Conservation (phyloP, 2,797 vertebrate species). For the Betta splendens region DNA sequence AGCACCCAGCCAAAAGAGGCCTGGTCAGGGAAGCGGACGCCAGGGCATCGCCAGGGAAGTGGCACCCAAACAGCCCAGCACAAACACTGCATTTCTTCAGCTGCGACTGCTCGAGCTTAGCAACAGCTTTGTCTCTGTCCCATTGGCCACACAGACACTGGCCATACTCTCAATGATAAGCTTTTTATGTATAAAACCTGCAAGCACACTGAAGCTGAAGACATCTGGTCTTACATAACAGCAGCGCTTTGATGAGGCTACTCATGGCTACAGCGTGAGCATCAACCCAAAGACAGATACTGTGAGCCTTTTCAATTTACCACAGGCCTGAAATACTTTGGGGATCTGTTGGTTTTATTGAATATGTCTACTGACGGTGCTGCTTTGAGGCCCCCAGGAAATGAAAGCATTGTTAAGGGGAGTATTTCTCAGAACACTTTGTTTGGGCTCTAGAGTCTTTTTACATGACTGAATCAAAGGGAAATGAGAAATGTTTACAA, state of each 20-base stretch:
- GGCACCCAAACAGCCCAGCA: conserved; percentile 75
- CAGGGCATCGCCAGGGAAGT: conserved; percentile 67
- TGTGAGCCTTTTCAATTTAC: no score
- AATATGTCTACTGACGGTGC: conserved; percentile 49
- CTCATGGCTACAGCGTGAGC: no score
- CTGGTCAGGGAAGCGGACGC: conserved; percentile 49
- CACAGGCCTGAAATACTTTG: conserved; percentile 33
- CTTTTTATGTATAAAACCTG: conserved; percentile 84
- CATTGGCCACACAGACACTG: conserved; percentile 43
- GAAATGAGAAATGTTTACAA: conserved; percentile 5
- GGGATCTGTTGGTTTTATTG: conserved; percentile 65
- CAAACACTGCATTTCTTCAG: conserved; percentile 87
- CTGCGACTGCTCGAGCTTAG: conserved; percentile 87
- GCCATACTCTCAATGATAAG: conserved; percentile 78
- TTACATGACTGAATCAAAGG: conserved; percentile 4
- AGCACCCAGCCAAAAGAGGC: conserved; percentile 68
- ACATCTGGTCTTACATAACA: conserved; percentile 81
- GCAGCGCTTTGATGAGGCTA: conserved; percentile 49
- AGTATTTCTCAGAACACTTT: conserved; percentile 33
- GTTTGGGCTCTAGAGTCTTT: conserved; percentile 27
- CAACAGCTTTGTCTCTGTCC: conserved; percentile 91
- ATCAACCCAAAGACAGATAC: no score
- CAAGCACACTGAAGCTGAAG: conserved; percentile 75
- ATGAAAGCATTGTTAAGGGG: conserved; percentile 60
- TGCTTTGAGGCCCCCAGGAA: conserved; percentile 68